Evolutionary conservation across 2,797 vertebrate species (phyloP).

Genomic region (Pseudomugil gertrudae): DNA sequence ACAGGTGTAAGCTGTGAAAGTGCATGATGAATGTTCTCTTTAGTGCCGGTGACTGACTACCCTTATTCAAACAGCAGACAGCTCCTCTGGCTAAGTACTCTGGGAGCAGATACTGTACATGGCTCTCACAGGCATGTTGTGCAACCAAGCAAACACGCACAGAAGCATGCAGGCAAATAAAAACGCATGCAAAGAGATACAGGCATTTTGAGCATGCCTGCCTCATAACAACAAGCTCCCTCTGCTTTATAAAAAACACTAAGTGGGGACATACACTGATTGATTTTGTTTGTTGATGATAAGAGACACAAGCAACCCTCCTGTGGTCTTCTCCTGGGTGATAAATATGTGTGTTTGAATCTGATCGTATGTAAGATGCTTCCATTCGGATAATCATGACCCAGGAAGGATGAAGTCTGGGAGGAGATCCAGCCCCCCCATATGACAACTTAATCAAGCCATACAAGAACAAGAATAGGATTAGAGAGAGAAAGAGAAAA

Average conservation of each 20-base stretch:
- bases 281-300: slow-evolving; percentile 55
- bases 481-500: slow-evolving; percentile 51
- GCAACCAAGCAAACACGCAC: slow-evolving; percentile 42
- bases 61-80: slow-evolving; percentile 77
- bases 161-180: slow-evolving; percentile 7
- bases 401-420: slow-evolving; percentile 38
- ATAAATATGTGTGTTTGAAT: slow-evolving; percentile 1
- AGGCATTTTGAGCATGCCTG: slow-evolving; percentile 15
- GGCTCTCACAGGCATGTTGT: slow-evolving; percentile 51
- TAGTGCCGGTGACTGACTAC: slow-evolving; percentile 81
- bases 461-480: slow-evolving; percentile 61
- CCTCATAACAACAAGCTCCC: slow-evolving; percentile 10
- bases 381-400: slow-evolving; percentile 55
- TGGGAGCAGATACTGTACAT: slow-evolving; percentile 72
- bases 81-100: slow-evolving; percentile 73
- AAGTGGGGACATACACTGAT: slow-evolving; percentile 29
- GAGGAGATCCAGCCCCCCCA: slow-evolving; percentile 34
- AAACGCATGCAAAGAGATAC: slow-evolving; percentile 3
- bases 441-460: slow-evolving; percentile 71
- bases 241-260: slow-evolving; percentile 26
- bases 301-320: slow-evolving; percentile 42
- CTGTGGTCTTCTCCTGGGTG: slow-evolving; percentile 32
- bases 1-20: slow-evolving; percentile 78
- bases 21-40: slow-evolving; percentile 80
- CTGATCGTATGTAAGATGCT: slow-evolving; percentile 21